Conservation (phyloP, 2,797 vertebrate genomes). For the Propithecus deckenii region DNA sequence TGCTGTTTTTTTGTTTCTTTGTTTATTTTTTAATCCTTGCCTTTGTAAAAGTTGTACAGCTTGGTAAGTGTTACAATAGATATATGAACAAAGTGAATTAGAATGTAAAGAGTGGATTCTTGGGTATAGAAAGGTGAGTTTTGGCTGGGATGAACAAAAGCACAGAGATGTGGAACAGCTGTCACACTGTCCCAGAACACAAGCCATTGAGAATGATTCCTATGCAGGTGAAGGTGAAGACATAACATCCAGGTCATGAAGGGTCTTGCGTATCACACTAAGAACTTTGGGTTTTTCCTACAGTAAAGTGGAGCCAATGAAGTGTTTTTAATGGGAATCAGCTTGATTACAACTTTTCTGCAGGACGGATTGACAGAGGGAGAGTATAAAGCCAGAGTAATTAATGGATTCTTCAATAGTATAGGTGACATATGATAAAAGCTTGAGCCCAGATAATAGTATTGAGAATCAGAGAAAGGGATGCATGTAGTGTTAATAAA, state of each 20-base stretch:
- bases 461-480: not conserved
- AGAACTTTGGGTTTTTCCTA: not conserved
- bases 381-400: not conserved
- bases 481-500: not conserved
- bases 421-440: not conserved
- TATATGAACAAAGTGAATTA: not conserved
- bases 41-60: not conserved
- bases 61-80: not conserved
- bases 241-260: fast-evolving
- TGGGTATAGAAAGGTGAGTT: not conserved
- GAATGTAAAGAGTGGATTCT: not conserved
- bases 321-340: not conserved
- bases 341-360: not conserved
- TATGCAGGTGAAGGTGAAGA: not conserved
- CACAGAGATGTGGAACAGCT: not conserved
- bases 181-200: not conserved
- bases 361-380: not conserved
- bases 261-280: not conserved
- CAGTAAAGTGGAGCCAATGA: not conserved
- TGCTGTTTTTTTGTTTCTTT: not conserved
- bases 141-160: not conserved
- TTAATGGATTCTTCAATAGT: not conserved
- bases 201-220: no score
- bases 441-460: not conserved
- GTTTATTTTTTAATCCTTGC: not conserved